These are phyloP conservation scores for Pseudorectes ferrugineus DNA, from an alignment of 2,113 vertebrate species.

Conservation along the genomic window DNA sequence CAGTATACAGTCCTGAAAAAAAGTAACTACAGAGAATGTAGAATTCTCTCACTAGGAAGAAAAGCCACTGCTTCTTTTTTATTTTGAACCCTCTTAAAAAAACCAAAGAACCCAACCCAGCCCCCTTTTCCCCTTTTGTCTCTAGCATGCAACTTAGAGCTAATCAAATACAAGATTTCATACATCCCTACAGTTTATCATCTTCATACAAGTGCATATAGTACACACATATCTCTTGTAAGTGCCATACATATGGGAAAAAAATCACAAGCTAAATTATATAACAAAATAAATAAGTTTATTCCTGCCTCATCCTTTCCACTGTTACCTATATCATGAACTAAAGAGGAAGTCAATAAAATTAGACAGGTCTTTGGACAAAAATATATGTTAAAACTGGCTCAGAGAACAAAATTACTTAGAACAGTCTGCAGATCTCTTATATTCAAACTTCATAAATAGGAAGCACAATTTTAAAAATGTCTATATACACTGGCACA, in stretches of 20 bases:
- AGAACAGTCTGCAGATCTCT: slow-evolving; percentile 31
- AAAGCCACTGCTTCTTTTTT: neutral
- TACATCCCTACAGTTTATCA: slow-evolving; percentile 29
- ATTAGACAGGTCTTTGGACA: slow-evolving; percentile 72
- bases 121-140: neutral
- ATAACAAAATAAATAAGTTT: slow-evolving; percentile 74
- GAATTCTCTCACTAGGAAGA: neutral
- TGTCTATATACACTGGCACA: slow-evolving; percentile 10
- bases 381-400: slow-evolving; percentile 70
- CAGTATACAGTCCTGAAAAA: neutral
- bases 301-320: slow-evolving; percentile 44
- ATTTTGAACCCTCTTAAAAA: neutral
- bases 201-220: slow-evolving; percentile 59
- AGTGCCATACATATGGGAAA: slow-evolving; percentile 44
- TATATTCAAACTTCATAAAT: slow-evolving; percentile 45
- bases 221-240: slow-evolving; percentile 27
- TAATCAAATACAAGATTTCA: slow-evolving; percentile 37
- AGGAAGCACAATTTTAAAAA: slow-evolving; percentile 59
- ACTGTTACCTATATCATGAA: slow-evolving; percentile 51
- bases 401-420: slow-evolving; percentile 63
- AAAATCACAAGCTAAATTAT: slow-evolving; percentile 53
- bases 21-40: neutral
- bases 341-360: slow-evolving; percentile 39
- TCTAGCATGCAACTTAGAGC: slow-evolving; percentile 54
- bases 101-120: neutral